phyloP scores from a whole-genome alignment of 2,888 invertebrate species.

The Cheilosia urbana region DNA sequence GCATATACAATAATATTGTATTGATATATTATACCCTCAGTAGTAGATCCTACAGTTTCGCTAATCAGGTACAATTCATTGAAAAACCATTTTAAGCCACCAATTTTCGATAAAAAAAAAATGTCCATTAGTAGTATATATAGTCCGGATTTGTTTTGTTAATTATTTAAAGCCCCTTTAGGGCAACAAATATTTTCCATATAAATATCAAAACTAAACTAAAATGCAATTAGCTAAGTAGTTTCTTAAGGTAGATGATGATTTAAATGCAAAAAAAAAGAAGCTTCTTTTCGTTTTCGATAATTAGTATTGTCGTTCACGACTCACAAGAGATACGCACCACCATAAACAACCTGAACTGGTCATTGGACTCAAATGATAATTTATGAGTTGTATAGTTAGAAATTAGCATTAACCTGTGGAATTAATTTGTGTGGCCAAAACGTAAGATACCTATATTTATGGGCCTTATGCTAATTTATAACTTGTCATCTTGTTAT shows the following conservation, averaged over 20 bases:
- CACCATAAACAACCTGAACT: neutral
- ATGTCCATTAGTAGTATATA: too few relatives aligned
- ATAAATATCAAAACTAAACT: neutral
- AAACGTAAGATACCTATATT: neutral
- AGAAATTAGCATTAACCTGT: conserved; percentile 39
- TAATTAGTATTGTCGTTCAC: neutral
- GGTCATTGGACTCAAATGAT: conserved; percentile 41
- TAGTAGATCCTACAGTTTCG: too few relatives aligned
- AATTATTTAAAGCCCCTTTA: too few relatives aligned
- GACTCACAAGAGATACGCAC: neutral
- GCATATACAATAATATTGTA: too few relatives aligned
- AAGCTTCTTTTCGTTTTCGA: neutral
- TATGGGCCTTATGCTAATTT: conserved; percentile 18
- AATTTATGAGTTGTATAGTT: conserved; percentile 10
- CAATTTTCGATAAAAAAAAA: too few relatives aligned
- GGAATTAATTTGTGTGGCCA: conserved; percentile 34
- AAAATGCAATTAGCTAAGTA: conserved; percentile 20
- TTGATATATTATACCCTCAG: too few relatives aligned
- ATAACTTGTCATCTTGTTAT: conserved; percentile 50
- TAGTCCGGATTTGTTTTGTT: too few relatives aligned
- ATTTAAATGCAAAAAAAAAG: neutral
- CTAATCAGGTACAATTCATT: too few relatives aligned
- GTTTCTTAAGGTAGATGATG: conserved; percentile 4
- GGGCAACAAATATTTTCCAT: neutral
- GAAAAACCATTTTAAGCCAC: too few relatives aligned